Evolutionary conservation across 2,888 invertebrate genomes (phyloP), one percentile per base, ranked within the genome.

Genomic region (Rhagonycha lutea): DNA sequence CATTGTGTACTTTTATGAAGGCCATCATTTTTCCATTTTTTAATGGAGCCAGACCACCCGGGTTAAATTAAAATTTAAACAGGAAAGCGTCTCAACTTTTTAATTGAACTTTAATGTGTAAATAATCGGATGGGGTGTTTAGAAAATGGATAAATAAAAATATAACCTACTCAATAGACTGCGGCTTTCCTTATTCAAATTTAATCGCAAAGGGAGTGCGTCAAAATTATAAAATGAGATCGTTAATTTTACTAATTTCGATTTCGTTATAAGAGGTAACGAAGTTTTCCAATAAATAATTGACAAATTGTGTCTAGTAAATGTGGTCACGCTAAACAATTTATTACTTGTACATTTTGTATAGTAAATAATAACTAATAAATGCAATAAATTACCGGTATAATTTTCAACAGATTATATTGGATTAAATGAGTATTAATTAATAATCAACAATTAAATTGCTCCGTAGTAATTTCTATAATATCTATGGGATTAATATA

Each of bases 231-330:
- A 28, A 28, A 28, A 28, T 9, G 9, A 8, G 28, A 28, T 28
- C 8, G 28, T 28, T 9, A 47, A 47, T 47, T 47, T 47, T 47
- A 47, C n/a, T n/a, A 47, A 47, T 47, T 47, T 47, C 47, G 47
- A n/a, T 47, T 47, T 47, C 47, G 47, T 47, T 47, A 47, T 47
- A 47, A 47, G n/a, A n/a, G 5, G n/a, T 47, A 47, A 47, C 47
- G 47, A 47, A 47, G 47, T 78, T 32, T 74, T 74, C 72, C 72
- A 80, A 78, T 78, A 79, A 79, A 78, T 79, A 80, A 80, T 80
- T 80, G 80, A 80, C 80, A 80, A 80, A 80, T 80, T 80, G 75
- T 74, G 76, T 80, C 73, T 67, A 73, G 79, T 77, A 78, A 76
- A 80, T 77, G 76, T 69, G 78, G 79, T 79, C 78, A 79, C 79